Conservation (phyloP, 2,888 invertebrate genomes). For the Mongoloraphidia duomilia region DNA sequence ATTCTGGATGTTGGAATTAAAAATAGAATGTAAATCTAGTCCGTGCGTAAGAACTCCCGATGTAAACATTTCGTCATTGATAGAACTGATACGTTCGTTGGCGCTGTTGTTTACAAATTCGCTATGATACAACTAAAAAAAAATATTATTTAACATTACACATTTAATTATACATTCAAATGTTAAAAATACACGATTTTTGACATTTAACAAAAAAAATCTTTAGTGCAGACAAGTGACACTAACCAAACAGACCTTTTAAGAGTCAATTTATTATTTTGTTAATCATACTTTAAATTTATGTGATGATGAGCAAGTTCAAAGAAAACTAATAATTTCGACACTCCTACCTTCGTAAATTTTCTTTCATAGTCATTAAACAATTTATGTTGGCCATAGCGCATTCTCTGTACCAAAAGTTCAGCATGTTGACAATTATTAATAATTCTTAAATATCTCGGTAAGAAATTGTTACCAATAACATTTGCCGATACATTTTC, state of each 20-base stretch:
- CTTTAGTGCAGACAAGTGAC: too few relatives aligned
- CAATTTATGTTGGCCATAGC: too few relatives aligned
- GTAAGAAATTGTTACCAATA: constrained; percentile 21
- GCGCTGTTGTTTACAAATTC: constrained; percentile 9
- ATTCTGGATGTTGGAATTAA: constrained; percentile 35
- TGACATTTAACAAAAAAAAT: too few relatives aligned
- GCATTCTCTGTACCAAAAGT: constrained; percentile 16
- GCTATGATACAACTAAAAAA: constrained; percentile 16
- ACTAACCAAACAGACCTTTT: too few relatives aligned
- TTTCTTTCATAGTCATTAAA: constrained; percentile 9
- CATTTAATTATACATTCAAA: too few relatives aligned
- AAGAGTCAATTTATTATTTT: too few relatives aligned
- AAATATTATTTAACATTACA: not conserved
- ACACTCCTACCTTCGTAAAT: constrained; percentile 15
- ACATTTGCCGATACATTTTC: not conserved
- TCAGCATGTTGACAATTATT: constrained; percentile 26
- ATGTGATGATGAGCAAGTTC: too few relatives aligned
- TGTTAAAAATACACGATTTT: too few relatives aligned
- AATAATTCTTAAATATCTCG: constrained; percentile 32
- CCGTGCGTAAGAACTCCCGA: constrained; percentile 49
- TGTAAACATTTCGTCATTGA: constrained; percentile 34
- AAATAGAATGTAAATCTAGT: constrained; percentile 54
- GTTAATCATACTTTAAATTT: too few relatives aligned
- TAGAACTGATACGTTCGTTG: not conserved
- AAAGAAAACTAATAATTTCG: too few relatives aligned